Evolutionary conservation across 2,888 invertebrate genomes (phyloP).

Genomic region (Chrysolina haemoptera): DNA sequence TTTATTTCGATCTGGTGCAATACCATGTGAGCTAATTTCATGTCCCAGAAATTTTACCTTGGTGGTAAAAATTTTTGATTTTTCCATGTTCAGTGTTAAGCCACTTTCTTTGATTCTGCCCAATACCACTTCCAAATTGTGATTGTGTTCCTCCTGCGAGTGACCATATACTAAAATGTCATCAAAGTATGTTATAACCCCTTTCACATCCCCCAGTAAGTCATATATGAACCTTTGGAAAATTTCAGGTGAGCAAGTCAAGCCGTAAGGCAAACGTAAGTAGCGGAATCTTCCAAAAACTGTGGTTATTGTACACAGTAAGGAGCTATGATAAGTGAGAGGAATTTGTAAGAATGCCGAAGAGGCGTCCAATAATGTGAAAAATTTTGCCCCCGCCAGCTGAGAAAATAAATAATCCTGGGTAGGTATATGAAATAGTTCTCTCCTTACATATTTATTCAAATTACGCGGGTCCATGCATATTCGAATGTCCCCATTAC

Average conservation of each 20-base stretch:
- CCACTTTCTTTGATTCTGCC: neutral
- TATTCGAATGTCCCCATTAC: constrained; percentile 41
- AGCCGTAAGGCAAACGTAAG: too few relatives aligned
- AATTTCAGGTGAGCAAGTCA: too few relatives aligned
- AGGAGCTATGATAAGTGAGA: constrained; percentile 39
- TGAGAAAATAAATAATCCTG: constrained; percentile 32
- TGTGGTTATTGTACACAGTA: constrained; percentile 33
- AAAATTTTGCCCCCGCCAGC: constrained; percentile 33
- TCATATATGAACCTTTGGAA: too few relatives aligned
- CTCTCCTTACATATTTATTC: constrained; percentile 32
- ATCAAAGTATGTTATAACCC: too few relatives aligned
- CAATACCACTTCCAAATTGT: constrained; percentile 6
- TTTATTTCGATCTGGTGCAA: neutral
- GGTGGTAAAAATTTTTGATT: neutral
- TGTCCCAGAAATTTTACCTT: neutral
- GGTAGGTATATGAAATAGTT: constrained; percentile 37
- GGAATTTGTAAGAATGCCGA: constrained; percentile 45
- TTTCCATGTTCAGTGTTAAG: constrained; percentile 4
- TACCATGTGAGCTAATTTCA: neutral
- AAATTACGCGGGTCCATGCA: constrained; percentile 44
- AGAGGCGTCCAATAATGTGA: constrained; percentile 42
- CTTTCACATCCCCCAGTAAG: too few relatives aligned
- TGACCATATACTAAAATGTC: too few relatives aligned
- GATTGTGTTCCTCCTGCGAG: too few relatives aligned
- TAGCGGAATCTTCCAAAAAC: neutral